phyloP scores from a whole-genome alignment of 2,113 vertebrate species.

The Suncus etruscus region DNA sequence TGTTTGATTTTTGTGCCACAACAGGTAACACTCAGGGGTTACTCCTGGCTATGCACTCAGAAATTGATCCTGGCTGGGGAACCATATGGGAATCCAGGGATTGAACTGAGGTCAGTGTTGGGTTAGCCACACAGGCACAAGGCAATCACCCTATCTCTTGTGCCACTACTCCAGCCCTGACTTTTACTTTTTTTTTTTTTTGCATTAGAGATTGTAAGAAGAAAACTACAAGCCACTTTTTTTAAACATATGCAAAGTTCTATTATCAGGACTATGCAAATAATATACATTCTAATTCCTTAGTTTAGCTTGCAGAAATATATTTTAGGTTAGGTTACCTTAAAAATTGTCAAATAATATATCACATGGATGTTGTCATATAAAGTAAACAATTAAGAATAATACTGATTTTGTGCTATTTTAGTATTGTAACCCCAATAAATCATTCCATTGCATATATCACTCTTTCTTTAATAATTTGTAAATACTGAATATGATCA shows the following conservation, averaged over 20 bases:
- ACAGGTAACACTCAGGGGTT: too few species aligned
- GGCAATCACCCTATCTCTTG: too few species aligned
- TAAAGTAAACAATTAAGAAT: slow-evolving; percentile 82
- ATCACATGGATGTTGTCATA: slow-evolving; percentile 76
- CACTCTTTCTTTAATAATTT: slow-evolving; percentile 46
- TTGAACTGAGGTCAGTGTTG: too few species aligned
- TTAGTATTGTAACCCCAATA: slow-evolving; percentile 58
- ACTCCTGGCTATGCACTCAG: too few species aligned
- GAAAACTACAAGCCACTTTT: slow-evolving; percentile 34
- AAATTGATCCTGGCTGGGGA: too few species aligned
- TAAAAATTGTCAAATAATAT: slow-evolving; percentile 77
- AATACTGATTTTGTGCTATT: slow-evolving; percentile 78
- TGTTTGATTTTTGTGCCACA: neutral
- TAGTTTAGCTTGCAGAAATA: slow-evolving; percentile 64
- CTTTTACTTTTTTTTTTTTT: neutral
- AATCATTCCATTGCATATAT: slow-evolving; percentile 51
- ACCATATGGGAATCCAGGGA: too few species aligned
- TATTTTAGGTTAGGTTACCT: slow-evolving; percentile 73
- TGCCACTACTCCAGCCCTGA: too few species aligned
- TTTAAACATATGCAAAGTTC: slow-evolving; percentile 46
- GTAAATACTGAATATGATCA: slow-evolving; percentile 52
- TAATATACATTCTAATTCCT: neutral
- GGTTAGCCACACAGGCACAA: too few species aligned
- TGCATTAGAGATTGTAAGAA: slow-evolving; percentile 25
- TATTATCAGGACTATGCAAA: slow-evolving; percentile 14